A percentile compares a stretch with the other conserved stretches of the same genome.
Conservation (phyloP, 1,140 invertebrate genomes). For the Subanguina moxae region DNA sequence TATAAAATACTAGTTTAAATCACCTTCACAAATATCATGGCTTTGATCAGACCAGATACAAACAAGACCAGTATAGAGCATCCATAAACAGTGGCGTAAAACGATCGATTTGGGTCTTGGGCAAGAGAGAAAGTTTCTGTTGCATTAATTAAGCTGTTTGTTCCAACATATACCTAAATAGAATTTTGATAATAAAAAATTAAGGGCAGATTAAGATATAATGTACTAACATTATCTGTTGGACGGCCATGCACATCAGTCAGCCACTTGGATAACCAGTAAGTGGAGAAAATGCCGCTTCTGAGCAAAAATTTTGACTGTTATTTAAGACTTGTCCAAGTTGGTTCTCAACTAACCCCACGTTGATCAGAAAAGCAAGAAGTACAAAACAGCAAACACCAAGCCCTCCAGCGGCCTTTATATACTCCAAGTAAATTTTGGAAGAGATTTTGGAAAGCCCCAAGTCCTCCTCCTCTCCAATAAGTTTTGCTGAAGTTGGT, state of each 20-base stretch:
- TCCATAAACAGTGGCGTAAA: conserved; percentile 51
- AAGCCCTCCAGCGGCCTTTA: conserved; percentile 67
- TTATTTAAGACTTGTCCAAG: too few species aligned
- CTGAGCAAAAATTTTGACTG: too few species aligned
- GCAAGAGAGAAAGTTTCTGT: conserved; percentile 11
- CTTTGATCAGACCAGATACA: conserved; percentile 64
- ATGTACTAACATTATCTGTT: too few species aligned
- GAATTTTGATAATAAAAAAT: conserved; percentile 13
- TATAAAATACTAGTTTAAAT: conserved; percentile 16
- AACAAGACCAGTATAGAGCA: conserved; percentile 61
- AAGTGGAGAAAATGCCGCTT: conserved; percentile 65
- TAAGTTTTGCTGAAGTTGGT: conserved; percentile 22
- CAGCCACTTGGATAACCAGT: conserved; percentile 71
- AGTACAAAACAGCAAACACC: conserved; percentile 63
- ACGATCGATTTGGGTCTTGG: conserved; percentile 39
- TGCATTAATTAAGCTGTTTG: too few species aligned
- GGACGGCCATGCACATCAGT: conserved; percentile 59
- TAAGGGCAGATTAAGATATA: too few species aligned
- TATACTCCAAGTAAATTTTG: conserved; percentile 61
- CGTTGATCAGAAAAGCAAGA: conserved; percentile 65
- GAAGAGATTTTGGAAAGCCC: conserved; percentile 28
- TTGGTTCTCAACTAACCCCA: conserved; percentile 62
- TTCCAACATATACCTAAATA: too few species aligned
- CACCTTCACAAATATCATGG: conserved; percentile 65
- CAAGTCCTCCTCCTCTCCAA: conserved; percentile 50